phyloP scores from a whole-genome alignment of 1,140 invertebrate species.

The Drosophila ficusphila region DNA sequence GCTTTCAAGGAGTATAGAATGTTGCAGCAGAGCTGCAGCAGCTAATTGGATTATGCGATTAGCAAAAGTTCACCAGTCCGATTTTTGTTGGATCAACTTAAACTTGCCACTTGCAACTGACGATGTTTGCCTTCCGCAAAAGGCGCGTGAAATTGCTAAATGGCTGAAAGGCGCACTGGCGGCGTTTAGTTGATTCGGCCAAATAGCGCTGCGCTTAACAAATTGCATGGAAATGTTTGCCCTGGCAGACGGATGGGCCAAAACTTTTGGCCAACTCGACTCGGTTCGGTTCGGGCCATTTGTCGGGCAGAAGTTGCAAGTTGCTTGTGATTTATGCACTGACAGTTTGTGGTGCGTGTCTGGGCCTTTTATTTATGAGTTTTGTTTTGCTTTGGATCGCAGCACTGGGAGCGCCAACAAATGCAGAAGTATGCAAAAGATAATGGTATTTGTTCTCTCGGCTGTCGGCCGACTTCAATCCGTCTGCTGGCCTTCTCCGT shows the following conservation, averaged over 20 bases:
- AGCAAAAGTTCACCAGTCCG: slow-evolving; percentile 30
- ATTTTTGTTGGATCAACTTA: slow-evolving; percentile 1
- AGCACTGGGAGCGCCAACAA: slow-evolving; percentile 35
- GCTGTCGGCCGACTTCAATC: slow-evolving; percentile 20
- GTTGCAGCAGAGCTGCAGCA: slow-evolving; percentile 7
- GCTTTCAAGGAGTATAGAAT: slow-evolving; percentile 1
- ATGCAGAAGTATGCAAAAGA: slow-evolving; percentile 39
- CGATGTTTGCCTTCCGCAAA: slow-evolving; percentile 1
- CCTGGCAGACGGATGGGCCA: slow-evolving; percentile 34
- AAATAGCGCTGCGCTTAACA: slow-evolving; percentile 61
- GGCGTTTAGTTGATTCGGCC: slow-evolving; percentile 59
- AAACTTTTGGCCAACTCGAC: slow-evolving; percentile 46
- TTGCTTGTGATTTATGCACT: slow-evolving; percentile 73
- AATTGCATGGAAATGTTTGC: slow-evolving; percentile 48
- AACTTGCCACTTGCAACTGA: slow-evolving; percentile 2
- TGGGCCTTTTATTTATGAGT: slow-evolving; percentile 65
- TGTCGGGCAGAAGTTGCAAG: slow-evolving; percentile 54
- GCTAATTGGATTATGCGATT: slow-evolving; percentile 74
- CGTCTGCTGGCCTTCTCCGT: slow-evolving; percentile 12
- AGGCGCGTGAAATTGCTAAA: slow-evolving; percentile 61
- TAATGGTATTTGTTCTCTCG: slow-evolving; percentile 43
- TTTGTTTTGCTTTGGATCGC: slow-evolving; percentile 34
- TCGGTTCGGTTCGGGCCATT: slow-evolving; percentile 32
- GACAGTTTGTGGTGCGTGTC: slow-evolving; percentile 72
- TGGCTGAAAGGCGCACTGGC: slow-evolving; percentile 72